phyloP scores from a whole-genome alignment of 2,113 vertebrate genomes.

The Abramis brama region DNA sequence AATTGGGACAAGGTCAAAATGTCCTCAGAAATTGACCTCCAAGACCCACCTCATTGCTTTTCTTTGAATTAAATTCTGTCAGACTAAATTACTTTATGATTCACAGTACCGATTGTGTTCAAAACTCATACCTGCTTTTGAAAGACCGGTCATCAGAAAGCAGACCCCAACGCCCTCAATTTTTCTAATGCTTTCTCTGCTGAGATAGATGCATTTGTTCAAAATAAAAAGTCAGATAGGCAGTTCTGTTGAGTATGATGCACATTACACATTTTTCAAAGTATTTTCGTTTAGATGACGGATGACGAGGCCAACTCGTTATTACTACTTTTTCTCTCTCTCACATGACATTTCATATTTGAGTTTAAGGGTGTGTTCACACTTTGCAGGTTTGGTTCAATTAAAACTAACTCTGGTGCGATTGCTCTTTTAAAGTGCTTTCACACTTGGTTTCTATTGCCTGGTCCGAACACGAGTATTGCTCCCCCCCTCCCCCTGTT shows the following conservation, averaged over 20 bases:
- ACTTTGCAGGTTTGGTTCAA: too few species aligned
- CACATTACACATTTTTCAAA: neutral
- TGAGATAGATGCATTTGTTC: slow-evolving; percentile 1
- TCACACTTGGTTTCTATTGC: too few species aligned
- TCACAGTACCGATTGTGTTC: neutral
- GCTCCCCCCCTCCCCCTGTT: too few species aligned
- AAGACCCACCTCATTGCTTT: neutral
- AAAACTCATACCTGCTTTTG: neutral
- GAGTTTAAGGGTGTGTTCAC: neutral
- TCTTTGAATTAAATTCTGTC: slow-evolving; percentile 9
- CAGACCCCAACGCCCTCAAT: neutral
- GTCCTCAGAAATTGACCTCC: neutral
- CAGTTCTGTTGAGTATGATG: neutral
- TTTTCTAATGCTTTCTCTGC: neutral
- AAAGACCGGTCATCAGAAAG: slow-evolving; percentile 1
- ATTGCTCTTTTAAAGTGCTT: too few species aligned
- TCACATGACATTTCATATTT: neutral
- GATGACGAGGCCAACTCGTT: neutral
- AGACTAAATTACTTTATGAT: slow-evolving; percentile 14
- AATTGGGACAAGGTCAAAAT: neutral
- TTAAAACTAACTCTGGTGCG: too few species aligned
- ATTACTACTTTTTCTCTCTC: neutral
- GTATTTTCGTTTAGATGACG: neutral
- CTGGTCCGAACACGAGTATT: too few species aligned
- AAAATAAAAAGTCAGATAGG: neutral